Conservation (phyloP, 2,113 vertebrate genomes). For the Amblyornis subalaris region DNA sequence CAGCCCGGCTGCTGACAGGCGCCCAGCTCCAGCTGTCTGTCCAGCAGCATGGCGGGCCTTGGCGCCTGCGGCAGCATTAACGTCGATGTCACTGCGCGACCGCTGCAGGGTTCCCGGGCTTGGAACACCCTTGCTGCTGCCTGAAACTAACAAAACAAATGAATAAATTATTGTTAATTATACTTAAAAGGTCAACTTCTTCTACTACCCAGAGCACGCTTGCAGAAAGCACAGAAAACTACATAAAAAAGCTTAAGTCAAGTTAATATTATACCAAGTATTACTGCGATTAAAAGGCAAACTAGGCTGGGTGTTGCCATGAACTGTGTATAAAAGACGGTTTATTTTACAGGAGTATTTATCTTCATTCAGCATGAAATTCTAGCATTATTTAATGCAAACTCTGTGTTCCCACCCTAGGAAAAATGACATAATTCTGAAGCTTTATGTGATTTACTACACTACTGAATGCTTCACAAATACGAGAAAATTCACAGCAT, state of each 20-base stretch:
- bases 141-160: slow-evolving; percentile 69
- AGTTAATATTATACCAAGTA: background rate
- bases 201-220: fast-evolving
- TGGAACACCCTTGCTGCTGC: slow-evolving; percentile 75
- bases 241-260: background rate
- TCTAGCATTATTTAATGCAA: background rate
- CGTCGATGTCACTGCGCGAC: slow-evolving; percentile 94
- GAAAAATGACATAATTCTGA: background rate
- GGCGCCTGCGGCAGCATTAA: slow-evolving; percentile 89
- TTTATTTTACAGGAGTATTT: background rate
- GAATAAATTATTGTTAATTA: background rate
- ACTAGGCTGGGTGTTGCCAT: background rate
- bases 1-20: slow-evolving; percentile 77
- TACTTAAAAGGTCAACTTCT: background rate
- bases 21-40: slow-evolving; percentile 72
- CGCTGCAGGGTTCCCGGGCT: slow-evolving; percentile 85
- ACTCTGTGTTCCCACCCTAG: background rate
- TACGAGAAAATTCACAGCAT: fast-evolving
- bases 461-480: background rate
- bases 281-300: background rate
- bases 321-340: background rate
- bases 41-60: slow-evolving; percentile 83
- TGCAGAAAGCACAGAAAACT: background rate
- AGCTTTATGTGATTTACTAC: background rate
- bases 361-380: background rate